Evolutionary conservation across 2,888 invertebrate species (phyloP).

Genomic region (Drosophila kanekoi): DNA sequence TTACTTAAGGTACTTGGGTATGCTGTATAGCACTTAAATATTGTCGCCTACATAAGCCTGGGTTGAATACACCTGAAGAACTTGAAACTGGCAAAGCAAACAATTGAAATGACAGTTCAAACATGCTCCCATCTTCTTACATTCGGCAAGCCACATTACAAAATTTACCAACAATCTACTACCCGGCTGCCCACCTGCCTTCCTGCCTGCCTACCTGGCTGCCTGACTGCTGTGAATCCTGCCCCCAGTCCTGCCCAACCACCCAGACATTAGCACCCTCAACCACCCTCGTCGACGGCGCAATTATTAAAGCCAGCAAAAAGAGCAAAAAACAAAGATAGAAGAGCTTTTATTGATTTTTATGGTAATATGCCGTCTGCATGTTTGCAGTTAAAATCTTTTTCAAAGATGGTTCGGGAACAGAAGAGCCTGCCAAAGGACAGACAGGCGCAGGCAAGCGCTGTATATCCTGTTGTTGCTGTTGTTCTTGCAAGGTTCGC

Average conservation of each 20-base stretch:
- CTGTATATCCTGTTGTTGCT: constrained; percentile 31
- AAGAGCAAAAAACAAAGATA: constrained; percentile 24
- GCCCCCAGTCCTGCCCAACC: constrained; percentile 35
- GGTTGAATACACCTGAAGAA: constrained; percentile 6
- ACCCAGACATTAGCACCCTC: constrained; percentile 2
- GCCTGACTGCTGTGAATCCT: constrained; percentile 26
- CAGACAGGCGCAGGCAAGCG: constrained; percentile 10
- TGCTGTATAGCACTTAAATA: background rate
- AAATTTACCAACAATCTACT: constrained; percentile 30
- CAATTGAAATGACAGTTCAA: constrained; percentile 17
- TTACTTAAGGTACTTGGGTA: background rate
- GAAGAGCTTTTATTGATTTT: constrained; percentile 73
- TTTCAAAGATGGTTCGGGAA: constrained; percentile 25
- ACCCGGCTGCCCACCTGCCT: background rate
- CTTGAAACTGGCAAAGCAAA: constrained; percentile 9
- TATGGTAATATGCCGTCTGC: constrained; percentile 23
- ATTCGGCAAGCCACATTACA: constrained; percentile 15
- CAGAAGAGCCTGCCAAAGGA: constrained; percentile 14
- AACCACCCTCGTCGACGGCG: constrained; percentile 34
- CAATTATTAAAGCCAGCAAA: constrained; percentile 69
- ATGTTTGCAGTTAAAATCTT: constrained; percentile 51
- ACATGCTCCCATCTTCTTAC: background rate
- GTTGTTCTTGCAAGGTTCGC: constrained; percentile 59
- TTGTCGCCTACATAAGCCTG: background rate
- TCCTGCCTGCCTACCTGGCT: constrained; percentile 11